Base-by-base conservation (phyloP, 2,113 vertebrate genomes). In the Thomomys bottae region DNA sequence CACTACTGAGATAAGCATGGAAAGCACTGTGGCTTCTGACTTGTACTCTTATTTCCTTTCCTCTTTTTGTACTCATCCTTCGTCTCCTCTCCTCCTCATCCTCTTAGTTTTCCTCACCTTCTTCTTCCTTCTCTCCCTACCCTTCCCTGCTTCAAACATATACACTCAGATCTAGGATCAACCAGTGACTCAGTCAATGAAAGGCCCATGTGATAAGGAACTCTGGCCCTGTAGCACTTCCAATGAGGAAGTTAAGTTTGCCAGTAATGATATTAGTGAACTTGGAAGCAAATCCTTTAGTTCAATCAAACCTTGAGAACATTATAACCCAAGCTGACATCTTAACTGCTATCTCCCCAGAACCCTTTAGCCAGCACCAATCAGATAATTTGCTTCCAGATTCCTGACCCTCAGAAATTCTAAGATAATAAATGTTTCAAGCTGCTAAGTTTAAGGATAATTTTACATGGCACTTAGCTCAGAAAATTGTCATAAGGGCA, bases 401-500 rank as follows among this genome's bases (percentile, higher is more conserved):
- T 80, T 84, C 42, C 34, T 88, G 54, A 80, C 40, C 30, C 61
- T 71, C 28, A 57, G 40, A 87, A 94, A 64, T 2, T 26, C 24
- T 54, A 54, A 79, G 8, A n/a, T 42, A 83, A 79, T 45, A 68
- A 66, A 42, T 63, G 45, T 42, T 59, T 73, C 72, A 86, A 94
- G 49, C 14, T 68, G 45, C 42, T 66, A 80, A 66, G 28, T 57
- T 64, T 78, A 79, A 80, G 36, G 26, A 63, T 64, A 84, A 73
- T 82, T 81, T 63, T 72, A 85, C 11, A 72, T 2, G 42, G 11
- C 5, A 92, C 8, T 23, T 70, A 59, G 3, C 26, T 87, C 34
- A 73, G 76, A 71, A 91, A 92, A 81, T 68, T 86, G 28, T 87
- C 77, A 42, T 34, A 28, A 73, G 8, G 8, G 12, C 59, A 73